phyloP scores from a whole-genome alignment of 1,140 invertebrate species.

The Hesperophylax magnus region DNA sequence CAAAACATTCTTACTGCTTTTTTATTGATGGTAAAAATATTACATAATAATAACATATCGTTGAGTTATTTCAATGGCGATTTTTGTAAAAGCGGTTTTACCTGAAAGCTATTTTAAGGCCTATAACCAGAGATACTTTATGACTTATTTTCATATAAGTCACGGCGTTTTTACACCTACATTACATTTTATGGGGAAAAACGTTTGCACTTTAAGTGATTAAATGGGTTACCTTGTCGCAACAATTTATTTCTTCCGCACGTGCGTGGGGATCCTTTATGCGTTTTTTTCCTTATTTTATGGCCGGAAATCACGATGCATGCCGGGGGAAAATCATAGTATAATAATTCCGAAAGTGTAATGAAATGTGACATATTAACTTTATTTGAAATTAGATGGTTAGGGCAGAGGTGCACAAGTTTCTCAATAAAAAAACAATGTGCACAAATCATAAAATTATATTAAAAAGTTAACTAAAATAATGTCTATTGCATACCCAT shows the following conservation, averaged over 20 bases:
- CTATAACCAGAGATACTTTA: conserved; percentile 28
- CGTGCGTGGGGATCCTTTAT: conserved; percentile 52
- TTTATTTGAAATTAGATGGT: conserved; percentile 45
- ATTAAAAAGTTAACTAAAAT: too few relatives aligned
- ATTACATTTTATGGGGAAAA: conserved; percentile 41
- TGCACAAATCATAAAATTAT: too few relatives aligned
- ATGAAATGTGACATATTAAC: conserved; percentile 55
- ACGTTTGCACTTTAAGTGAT: conserved; percentile 53
- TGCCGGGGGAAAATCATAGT: conserved; percentile 42
- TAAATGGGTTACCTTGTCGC: conserved; percentile 51
- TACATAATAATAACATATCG: too few relatives aligned
- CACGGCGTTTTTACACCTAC: conserved; percentile 30
- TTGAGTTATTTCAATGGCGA: too few relatives aligned
- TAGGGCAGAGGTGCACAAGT: too few relatives aligned
- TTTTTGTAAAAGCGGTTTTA: too few relatives aligned
- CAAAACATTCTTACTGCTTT: neutral
- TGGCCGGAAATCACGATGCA: conserved; percentile 55
- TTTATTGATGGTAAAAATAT: too few relatives aligned
- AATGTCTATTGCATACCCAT: too few relatives aligned
- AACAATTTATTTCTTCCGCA: conserved; percentile 54
- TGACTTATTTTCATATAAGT: conserved; percentile 46
- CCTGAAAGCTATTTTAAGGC: too few relatives aligned
- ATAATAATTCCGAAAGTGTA: conserved; percentile 32
- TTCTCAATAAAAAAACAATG: too few relatives aligned
- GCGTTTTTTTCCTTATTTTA: conserved; percentile 53